These are phyloP conservation scores for Nestor notabilis DNA, from an alignment of 2,113 vertebrate species.

Conservation along the genomic window DNA sequence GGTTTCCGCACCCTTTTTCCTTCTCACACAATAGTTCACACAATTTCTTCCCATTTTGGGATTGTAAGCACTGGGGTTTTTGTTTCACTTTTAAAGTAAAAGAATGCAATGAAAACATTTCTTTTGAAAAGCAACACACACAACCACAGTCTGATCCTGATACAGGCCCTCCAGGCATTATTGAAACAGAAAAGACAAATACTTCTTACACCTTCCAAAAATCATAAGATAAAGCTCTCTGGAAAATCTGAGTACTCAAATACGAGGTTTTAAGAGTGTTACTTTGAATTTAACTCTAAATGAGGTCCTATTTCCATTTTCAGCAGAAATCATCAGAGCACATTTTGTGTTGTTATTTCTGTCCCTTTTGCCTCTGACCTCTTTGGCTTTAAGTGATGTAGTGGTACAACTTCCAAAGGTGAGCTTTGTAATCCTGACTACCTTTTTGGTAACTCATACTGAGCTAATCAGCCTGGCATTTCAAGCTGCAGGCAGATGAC, in stretches of 20 bases:
- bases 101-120: conserved; percentile 18
- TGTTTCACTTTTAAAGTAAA: conserved; percentile 30
- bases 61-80: not conserved
- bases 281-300: not conserved
- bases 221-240: not conserved
- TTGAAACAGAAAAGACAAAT: conserved; percentile 8
- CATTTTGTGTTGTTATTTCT: not conserved
- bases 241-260: conserved; percentile 6
- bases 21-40: conserved; percentile 30
- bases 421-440: not conserved
- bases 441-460: not conserved
- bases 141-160: not conserved
- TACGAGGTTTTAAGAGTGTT: not conserved
- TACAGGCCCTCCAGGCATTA: not conserved
- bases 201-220: not conserved
- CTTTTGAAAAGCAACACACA: not conserved
- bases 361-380: not conserved
- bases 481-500: not conserved
- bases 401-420: not conserved
- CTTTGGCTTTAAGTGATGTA: not conserved
- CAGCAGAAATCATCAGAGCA: not conserved
- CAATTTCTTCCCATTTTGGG: not conserved
- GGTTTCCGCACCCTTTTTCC: conserved; percentile 31
- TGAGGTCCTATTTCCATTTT: not conserved
- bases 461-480: not conserved